A percentile compares a stretch with the other conserved stretches of the same genome.
Evolutionary conservation across 2,113 vertebrate species (phyloP).

Genomic region (Cryptomyrus ogoouensis): DNA sequence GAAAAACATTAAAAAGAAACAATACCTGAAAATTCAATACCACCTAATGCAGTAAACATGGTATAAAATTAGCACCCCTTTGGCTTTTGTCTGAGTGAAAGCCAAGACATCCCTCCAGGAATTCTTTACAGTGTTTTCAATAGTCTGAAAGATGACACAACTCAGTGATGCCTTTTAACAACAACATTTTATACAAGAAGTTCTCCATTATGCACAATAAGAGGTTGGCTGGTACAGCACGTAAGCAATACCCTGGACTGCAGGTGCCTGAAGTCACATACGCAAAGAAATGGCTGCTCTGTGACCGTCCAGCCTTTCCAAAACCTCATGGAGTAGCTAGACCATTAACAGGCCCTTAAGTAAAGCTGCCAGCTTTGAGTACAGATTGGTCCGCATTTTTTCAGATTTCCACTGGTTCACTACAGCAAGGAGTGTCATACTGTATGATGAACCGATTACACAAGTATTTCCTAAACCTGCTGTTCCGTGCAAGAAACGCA

Average conservation of each 20-base stretch:
- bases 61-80: slow-evolving; percentile 26
- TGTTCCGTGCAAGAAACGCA: background rate
- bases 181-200: background rate
- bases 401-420: background rate
- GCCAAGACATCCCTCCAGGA: slow-evolving; percentile 5
- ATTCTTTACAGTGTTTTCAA: slow-evolving; percentile 2
- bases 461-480: background rate
- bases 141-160: background rate
- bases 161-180: background rate
- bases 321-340: background rate
- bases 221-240: background rate
- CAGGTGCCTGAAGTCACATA: background rate
- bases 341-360: background rate
- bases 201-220: background rate
- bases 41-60: slow-evolving; percentile 17
- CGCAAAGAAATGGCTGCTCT: background rate
- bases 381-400: background rate
- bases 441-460: background rate
- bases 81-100: slow-evolving; percentile 3
- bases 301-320: background rate
- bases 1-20: slow-evolving; percentile 33
- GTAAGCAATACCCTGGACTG: background rate
- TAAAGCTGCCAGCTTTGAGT: background rate
- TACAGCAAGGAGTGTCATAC: background rate
- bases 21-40: slow-evolving; percentile 23